Evolutionary conservation across 2,797 vertebrate genomes (phyloP).

Genomic region (Lagothrix lagotricha): DNA sequence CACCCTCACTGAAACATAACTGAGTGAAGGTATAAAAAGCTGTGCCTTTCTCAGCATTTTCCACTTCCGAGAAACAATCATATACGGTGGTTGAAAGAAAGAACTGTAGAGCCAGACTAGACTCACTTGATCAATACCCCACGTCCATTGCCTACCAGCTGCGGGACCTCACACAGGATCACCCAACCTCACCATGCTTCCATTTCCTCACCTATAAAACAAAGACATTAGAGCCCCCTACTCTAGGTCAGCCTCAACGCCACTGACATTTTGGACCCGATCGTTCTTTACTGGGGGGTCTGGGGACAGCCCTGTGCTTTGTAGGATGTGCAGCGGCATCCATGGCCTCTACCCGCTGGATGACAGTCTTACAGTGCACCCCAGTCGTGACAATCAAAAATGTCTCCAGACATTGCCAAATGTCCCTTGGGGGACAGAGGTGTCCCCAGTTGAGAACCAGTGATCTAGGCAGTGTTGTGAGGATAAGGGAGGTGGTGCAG

Average conservation of each 20-base stretch:
- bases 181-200: not conserved
- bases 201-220: not conserved
- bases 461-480: not conserved
- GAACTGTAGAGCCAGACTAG: not conserved
- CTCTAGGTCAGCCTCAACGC: not conserved
- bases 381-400: not conserved
- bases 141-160: not conserved
- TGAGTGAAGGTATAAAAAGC: not conserved
- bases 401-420: not conserved
- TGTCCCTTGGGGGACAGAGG: not conserved
- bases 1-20: not conserved
- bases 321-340: not conserved
- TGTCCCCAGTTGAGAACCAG: not conserved
- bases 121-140: not conserved
- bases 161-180: not conserved
- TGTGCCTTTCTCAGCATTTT: not conserved
- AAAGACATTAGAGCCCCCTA: not conserved
- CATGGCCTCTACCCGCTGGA: not conserved
- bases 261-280: not conserved
- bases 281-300: not conserved
- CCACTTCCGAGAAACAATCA: not conserved
- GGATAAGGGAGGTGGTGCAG: not conserved
- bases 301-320: no score
- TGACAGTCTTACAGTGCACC: not conserved
- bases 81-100: not conserved